Percentiles rank a stretch among this genome's conserved stretches.
Evolutionary conservation across 1,140 invertebrate genomes (phyloP).

Genomic region (Heliconius himera): DNA sequence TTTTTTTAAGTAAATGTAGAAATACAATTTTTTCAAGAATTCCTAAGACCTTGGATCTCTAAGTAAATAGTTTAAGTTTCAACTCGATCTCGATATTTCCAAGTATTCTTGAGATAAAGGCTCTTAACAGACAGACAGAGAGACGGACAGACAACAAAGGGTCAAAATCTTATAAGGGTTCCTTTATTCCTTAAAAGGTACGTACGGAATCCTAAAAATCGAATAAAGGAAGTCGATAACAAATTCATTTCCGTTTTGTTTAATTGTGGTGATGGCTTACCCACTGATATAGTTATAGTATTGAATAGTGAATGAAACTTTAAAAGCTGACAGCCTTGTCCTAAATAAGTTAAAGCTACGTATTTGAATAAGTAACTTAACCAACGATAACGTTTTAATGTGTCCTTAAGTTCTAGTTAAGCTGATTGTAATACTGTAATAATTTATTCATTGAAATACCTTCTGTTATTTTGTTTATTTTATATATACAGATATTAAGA

Average conservation of each 20-base stretch:
- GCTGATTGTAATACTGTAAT: not conserved
- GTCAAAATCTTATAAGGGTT: not conserved
- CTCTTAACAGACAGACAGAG: too few species aligned
- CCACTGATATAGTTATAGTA: not conserved
- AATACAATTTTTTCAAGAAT: not conserved
- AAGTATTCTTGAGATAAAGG: too few species aligned
- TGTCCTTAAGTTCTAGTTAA: slow-evolving; percentile 1
- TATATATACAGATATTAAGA: too few species aligned
- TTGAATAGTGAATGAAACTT: not conserved
- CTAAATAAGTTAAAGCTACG: slow-evolving; percentile 1
- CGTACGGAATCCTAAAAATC: not conserved
- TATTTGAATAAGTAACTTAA: not conserved
- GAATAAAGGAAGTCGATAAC: slow-evolving; percentile 4
- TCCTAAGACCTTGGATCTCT: too few species aligned
- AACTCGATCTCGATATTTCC: too few species aligned
- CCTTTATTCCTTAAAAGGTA: too few species aligned
- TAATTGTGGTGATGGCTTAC: not conserved
- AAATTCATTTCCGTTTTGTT: not conserved
- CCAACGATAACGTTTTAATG: not conserved
- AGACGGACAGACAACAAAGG: too few species aligned
- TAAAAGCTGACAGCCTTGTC: not conserved
- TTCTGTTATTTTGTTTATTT: not conserved
- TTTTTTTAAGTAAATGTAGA: not conserved
- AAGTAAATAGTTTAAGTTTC: too few species aligned
- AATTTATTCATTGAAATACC: slow-evolving; percentile 1